A percentile compares a stretch with the other conserved stretches of the same genome.
These are phyloP conservation scores for Zygaena filipendulae DNA, from an alignment of 2,888 invertebrate genomes.

Conservation along the genomic window DNA sequence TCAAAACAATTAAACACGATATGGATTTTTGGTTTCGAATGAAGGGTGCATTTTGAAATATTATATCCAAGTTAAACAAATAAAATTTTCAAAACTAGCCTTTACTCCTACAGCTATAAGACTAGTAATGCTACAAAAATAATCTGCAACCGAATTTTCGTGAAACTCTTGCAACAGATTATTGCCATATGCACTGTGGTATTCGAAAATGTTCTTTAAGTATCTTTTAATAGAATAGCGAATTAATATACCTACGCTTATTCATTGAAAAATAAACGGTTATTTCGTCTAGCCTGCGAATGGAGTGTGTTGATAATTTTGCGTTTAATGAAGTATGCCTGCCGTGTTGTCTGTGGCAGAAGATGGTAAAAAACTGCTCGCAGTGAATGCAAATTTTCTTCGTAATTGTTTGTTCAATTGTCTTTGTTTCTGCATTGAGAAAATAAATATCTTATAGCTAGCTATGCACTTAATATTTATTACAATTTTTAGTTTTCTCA, in stretches of 20 bases:
- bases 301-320: slow-evolving; percentile 58
- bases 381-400: slow-evolving; percentile 56
- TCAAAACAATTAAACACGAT: slow-evolving; percentile 58
- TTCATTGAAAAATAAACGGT: too few relatives aligned
- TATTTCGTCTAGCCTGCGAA: slow-evolving; percentile 44
- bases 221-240: slow-evolving; percentile 21
- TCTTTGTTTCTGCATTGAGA: slow-evolving; percentile 49
- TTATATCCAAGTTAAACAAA: too few relatives aligned
- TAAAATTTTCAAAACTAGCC: too few relatives aligned
- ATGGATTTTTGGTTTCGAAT: slow-evolving; percentile 37
- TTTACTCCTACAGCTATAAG: too few relatives aligned
- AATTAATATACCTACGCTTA: too few relatives aligned
- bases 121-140: too few relatives aligned
- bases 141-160: neutral
- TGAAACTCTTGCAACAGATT: neutral
- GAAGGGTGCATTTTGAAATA: slow-evolving; percentile 47
- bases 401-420: slow-evolving; percentile 62
- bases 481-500: too few relatives aligned
- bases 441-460: slow-evolving; percentile 27
- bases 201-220: slow-evolving; percentile 39
- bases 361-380: slow-evolving; percentile 54
- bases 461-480: too few relatives aligned
- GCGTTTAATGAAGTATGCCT: slow-evolving; percentile 59
- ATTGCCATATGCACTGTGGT: slow-evolving; percentile 37
- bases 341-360: slow-evolving; percentile 48